Evolutionary conservation across 2,113 vertebrate species (phyloP).

Genomic region (Fulica atra): DNA sequence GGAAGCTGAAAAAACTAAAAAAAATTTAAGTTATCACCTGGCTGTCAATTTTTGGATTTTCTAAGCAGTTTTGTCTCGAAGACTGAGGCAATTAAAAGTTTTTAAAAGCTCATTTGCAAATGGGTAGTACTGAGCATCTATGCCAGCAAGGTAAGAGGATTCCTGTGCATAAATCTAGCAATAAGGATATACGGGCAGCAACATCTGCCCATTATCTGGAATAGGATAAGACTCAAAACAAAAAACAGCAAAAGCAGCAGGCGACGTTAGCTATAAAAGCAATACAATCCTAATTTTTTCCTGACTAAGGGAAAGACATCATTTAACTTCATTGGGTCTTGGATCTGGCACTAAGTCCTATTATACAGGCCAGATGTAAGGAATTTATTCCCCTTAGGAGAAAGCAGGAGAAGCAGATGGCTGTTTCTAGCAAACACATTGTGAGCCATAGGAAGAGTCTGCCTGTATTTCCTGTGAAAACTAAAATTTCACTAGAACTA

Average conservation of each 20-base stretch:
- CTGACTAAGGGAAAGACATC: slow-evolving; percentile 69
- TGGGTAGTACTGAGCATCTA: neutral
- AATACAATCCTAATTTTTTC: slow-evolving; percentile 36
- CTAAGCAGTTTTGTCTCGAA: neutral
- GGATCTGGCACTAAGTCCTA: slow-evolving; percentile 41
- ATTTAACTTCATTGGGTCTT: slow-evolving; percentile 61
- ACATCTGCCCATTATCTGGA: slow-evolving; percentile 57
- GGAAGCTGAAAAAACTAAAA: neutral
- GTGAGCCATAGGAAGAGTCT: slow-evolving; percentile 12
- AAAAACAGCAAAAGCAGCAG: slow-evolving; percentile 26
- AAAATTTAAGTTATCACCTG: neutral
- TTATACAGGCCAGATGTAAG: slow-evolving; percentile 61
- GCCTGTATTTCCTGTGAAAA: slow-evolving; percentile 33
- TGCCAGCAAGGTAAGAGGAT: slow-evolving; percentile 18
- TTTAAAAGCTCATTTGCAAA: slow-evolving; percentile 7
- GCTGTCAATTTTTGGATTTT: neutral
- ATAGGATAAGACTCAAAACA: neutral
- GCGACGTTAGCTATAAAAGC: slow-evolving; percentile 52
- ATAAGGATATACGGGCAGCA: slow-evolving; percentile 43
- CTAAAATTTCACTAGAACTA: slow-evolving; percentile 33
- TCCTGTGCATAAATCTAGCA: slow-evolving; percentile 48
- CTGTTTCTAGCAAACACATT: slow-evolving; percentile 51
- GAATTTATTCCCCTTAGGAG: slow-evolving; percentile 53
- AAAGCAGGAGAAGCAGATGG: slow-evolving; percentile 58
- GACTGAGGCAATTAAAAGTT: slow-evolving; percentile 20